Conservation (phyloP, 2,888 invertebrate genomes). For the Criorhina ranunculi region DNA sequence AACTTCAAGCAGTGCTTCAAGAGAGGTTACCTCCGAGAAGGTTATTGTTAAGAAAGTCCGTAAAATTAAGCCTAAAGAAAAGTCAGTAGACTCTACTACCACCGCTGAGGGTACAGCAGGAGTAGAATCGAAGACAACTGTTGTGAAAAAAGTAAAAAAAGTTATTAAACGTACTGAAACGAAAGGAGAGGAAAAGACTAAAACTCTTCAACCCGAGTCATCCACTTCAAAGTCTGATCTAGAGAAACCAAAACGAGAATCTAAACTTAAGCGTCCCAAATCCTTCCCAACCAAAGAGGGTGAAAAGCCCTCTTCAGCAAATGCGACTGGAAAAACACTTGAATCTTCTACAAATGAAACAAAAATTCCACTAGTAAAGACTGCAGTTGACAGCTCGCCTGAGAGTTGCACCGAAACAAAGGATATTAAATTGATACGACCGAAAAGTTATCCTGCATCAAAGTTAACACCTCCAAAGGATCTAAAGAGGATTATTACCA, state of each 20-base stretch:
- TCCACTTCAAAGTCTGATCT: conserved; percentile 65
- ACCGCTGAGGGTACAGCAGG: conserved; percentile 62
- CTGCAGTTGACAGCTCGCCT: conserved; percentile 43
- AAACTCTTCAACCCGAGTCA: conserved; percentile 44
- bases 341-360: conserved; percentile 41
- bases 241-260: conserved; percentile 82
- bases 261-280: conserved; percentile 86
- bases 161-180: conserved; percentile 80
- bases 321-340: conserved; percentile 20
- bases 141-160: conserved; percentile 81
- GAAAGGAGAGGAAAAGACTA: conserved; percentile 72
- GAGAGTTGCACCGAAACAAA: conserved; percentile 65
- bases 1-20: conserved; percentile 63
- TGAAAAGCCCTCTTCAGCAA: conserved; percentile 43
- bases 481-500: conserved; percentile 78
- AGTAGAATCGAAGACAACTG: conserved; percentile 76
- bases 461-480: conserved; percentile 83
- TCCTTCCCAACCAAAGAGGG: conserved; percentile 86
- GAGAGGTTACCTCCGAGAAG: conserved; percentile 59
- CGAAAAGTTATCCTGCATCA: conserved; percentile 87
- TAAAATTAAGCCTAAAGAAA: conserved; percentile 81
- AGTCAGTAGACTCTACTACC: conserved; percentile 67
- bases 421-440: conserved; percentile 84
- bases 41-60: conserved; percentile 79
- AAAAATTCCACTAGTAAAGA: conserved; percentile 52